A percentile compares a stretch with the other conserved stretches of the same genome.
These are phyloP conservation scores for Gasteruption jaculator DNA, from an alignment of 2,888 invertebrate genomes.

Conservation along the genomic window DNA sequence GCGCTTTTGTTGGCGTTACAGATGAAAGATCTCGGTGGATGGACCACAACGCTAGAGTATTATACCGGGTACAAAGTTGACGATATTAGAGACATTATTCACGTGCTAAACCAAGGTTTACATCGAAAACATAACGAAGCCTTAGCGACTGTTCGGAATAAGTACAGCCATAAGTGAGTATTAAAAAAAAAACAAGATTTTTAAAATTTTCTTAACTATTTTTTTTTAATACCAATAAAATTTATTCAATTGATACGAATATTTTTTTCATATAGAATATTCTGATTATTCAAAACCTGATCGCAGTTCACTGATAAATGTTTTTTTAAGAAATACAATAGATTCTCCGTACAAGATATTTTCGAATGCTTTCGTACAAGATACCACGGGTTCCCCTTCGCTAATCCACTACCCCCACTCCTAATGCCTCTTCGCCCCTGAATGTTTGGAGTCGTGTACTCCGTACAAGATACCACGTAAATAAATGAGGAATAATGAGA, in stretches of 20 bases:
- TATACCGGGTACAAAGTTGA: conserved; percentile 75
- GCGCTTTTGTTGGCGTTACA: conserved; percentile 80
- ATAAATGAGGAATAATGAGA: too few species aligned
- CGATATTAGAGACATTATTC: conserved; percentile 70
- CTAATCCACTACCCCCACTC: too few species aligned
- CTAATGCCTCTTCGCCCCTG: too few species aligned
- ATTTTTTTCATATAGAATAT: neutral
- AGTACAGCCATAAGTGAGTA: conserved; percentile 84
- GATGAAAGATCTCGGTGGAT: conserved; percentile 74
- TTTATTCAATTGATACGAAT: neutral
- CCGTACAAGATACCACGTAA: too few species aligned
- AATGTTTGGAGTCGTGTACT: too few species aligned
- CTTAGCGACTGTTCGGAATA: conserved; percentile 81
- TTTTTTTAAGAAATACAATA: too few species aligned
- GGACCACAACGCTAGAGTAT: conserved; percentile 72
- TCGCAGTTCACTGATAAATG: too few species aligned
- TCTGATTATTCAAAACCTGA: conserved; percentile 3
- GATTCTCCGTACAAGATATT: too few species aligned
- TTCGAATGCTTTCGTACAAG: too few species aligned
- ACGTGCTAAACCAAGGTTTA: conserved; percentile 71
- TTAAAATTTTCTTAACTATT: neutral
- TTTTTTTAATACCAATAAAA: neutral
- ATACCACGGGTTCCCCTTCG: too few species aligned
- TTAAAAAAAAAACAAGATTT: neutral
- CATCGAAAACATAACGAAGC: conserved; percentile 74